Conservation (phyloP, 2,797 vertebrate genomes). For the Tenualosa ilisha region DNA sequence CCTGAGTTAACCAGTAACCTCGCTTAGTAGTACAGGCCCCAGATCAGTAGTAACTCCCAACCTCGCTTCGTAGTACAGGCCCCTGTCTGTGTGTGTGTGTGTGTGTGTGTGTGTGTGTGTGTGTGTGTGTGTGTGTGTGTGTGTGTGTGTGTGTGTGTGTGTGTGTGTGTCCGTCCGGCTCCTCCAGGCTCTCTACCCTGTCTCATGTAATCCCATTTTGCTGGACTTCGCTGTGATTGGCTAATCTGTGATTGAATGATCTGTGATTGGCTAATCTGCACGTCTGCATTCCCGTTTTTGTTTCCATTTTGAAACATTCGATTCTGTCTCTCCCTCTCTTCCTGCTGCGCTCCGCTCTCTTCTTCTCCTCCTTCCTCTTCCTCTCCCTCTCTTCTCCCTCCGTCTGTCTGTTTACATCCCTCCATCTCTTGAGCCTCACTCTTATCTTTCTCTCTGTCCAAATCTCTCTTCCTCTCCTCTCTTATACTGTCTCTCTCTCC, state of each 20-base stretch:
- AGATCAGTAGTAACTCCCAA: no score
- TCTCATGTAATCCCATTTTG: neutral
- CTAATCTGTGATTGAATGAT: no score
- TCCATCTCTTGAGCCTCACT: no score
- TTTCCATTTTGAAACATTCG: no score
- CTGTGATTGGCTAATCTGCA: neutral
- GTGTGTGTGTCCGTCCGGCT: neutral
- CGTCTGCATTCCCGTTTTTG: neutral
- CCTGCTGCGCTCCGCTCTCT: neutral
- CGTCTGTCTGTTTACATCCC: neutral
- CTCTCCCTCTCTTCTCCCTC: neutral
- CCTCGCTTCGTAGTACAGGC: no score
- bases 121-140: neutral
- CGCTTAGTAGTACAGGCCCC: no score
- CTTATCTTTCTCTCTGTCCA: no score
- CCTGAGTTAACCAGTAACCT: no score
- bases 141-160: neutral
- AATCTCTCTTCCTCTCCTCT: no score
- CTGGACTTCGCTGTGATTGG: neutral
- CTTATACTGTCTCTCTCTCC: no score
- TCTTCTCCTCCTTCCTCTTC: neutral
- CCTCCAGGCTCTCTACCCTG: neutral
- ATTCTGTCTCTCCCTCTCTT: neutral
- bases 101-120: no score
- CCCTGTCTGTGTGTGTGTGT: no score